Percentiles rank a stretch among this genome's conserved stretches.
phyloP scores from a whole-genome alignment of 2,888 invertebrate species.

The Troilus luridus region DNA sequence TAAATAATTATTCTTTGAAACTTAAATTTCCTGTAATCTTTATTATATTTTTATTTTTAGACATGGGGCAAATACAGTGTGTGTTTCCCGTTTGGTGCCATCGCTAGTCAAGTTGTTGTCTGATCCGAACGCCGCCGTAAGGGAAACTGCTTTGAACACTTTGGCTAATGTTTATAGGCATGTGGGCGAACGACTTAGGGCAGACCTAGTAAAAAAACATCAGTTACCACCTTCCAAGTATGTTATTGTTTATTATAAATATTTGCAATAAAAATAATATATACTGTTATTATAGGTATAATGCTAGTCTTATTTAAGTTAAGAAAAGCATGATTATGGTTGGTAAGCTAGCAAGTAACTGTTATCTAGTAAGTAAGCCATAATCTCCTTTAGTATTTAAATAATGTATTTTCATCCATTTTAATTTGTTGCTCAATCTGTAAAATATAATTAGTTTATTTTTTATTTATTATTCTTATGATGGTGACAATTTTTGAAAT shows the following conservation, averaged over 20 bases:
- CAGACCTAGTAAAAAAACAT: slow-evolving; percentile 86
- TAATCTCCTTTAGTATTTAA: too few species aligned
- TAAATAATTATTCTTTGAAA: too few species aligned
- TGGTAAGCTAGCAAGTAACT: too few species aligned
- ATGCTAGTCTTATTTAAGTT: too few species aligned
- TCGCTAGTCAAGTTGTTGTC: slow-evolving; percentile 86
- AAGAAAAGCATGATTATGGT: too few species aligned
- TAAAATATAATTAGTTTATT: too few species aligned
- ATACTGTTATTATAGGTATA: too few species aligned
- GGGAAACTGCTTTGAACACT: slow-evolving; percentile 89
- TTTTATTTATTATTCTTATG: too few species aligned
- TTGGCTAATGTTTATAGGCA: slow-evolving; percentile 93
- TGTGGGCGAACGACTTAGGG: slow-evolving; percentile 89
- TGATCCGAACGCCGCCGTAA: slow-evolving; percentile 88
- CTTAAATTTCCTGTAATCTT: background rate
- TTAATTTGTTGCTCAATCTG: too few species aligned
- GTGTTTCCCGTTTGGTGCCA: slow-evolving; percentile 86
- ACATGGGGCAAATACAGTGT: slow-evolving; percentile 87
- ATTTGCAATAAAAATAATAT: background rate
- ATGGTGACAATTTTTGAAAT: too few species aligned
- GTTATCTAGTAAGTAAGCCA: too few species aligned
- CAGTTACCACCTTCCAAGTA: slow-evolving; percentile 80
- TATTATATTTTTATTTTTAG: slow-evolving; percentile 71
- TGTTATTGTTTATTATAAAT: slow-evolving; percentile 36
- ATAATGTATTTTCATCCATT: too few species aligned